Conservation (phyloP, 2,888 invertebrate genomes). For the Petrophora chlorosata region DNA sequence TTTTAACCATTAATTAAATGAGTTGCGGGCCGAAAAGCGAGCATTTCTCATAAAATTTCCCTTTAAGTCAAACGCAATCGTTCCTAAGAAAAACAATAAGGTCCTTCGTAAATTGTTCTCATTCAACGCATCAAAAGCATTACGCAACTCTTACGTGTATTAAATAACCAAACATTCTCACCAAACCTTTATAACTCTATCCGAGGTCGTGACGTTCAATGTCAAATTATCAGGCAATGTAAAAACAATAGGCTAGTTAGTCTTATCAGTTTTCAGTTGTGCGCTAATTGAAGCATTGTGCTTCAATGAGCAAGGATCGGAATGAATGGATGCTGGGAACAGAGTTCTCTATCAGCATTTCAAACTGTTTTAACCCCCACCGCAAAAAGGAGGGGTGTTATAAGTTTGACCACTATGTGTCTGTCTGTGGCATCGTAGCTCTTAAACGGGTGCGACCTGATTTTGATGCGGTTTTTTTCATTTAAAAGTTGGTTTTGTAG, state of each 20-base stretch:
- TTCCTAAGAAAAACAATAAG: background rate
- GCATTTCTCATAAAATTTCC: no score
- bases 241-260: slow-evolving; percentile 9
- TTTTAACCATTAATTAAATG: no score
- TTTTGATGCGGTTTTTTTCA: no score
- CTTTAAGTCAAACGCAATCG: no score
- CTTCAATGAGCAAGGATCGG: background rate
- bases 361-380: no score
- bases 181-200: slow-evolving; percentile 12
- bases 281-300: slow-evolving; percentile 12
- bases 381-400: no score
- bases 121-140: slow-evolving; percentile 13
- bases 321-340: slow-evolving; percentile 2
- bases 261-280: slow-evolving; percentile 6
- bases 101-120: background rate
- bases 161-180: slow-evolving; percentile 32
- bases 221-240: background rate
- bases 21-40: no score
- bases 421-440: no score
- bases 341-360: no score
- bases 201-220: slow-evolving; percentile 19
- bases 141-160: slow-evolving; percentile 28
- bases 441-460: no score
- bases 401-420: no score
- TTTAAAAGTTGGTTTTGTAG: no score